Evolutionary conservation across 2,113 vertebrate species (phyloP), one percentile per base, ranked within the genome.

Genomic region (Amphiprion ocellaris): DNA sequence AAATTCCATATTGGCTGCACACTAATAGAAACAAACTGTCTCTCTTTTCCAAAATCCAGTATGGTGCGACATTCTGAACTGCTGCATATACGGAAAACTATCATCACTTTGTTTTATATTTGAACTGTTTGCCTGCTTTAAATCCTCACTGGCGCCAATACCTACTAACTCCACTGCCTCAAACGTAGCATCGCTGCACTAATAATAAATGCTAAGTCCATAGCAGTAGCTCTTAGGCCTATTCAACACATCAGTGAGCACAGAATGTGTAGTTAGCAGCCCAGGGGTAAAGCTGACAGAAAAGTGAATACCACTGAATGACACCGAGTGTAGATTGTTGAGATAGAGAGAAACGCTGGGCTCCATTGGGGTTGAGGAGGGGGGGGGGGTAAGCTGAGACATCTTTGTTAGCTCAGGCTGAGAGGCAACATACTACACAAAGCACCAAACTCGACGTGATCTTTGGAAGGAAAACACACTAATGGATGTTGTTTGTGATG

Each of bases 301-400:
- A 67, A 76, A 74, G 74, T 85, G 78, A 89, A 86, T 71, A 62
- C 63, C 5, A 24, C 62, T 83, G 86, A 90, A 77, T 87, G 86
- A 87, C 81, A 78, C 6, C 10, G 60, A 82, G 69, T 54, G 81
- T 79, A 79, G 83, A 87, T 84, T 71, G 58, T 1, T 24, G 58
- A 86, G 74, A 85, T 63, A 73, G 58, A 77, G 75, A 68, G 77
- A 76, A 69, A 75, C 4, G 37, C 60, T 56, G 16, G 5, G 59
- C 78, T 82, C 33, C 9, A 49, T 5, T 6, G 30, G 33, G 11
- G 65, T 26, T 3, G 26, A 1, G 26, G 26, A 1, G 55, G 46
- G 67, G 1, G 26, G 26, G 11, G 62, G 54, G 46, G 69, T 68
- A 80, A 87, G 70, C 46, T 64, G 77, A 90, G 72, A 85, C 17